Evolutionary conservation across 2,888 invertebrate genomes (phyloP).

Genomic region (Zhengitettix transpicula): DNA sequence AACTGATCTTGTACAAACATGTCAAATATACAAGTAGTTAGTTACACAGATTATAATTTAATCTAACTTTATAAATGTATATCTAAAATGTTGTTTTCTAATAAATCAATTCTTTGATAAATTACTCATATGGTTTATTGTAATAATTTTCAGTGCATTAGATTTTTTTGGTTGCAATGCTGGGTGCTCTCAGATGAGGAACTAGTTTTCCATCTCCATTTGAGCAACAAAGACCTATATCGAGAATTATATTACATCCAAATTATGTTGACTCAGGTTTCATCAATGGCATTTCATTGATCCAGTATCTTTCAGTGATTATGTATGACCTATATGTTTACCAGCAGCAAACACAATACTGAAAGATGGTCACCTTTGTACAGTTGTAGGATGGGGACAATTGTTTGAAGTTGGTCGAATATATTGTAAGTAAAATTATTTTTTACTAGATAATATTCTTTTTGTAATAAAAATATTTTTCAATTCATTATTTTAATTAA

Average conservation of each 20-base stretch:
- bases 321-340: slow-evolving; percentile 44
- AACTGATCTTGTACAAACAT: too few species aligned
- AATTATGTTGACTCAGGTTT: slow-evolving; percentile 59
- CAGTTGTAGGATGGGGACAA: slow-evolving; percentile 70
- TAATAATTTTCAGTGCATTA: slow-evolving; percentile 35
- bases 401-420: slow-evolving; percentile 60
- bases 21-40: too few species aligned
- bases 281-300: slow-evolving; percentile 59
- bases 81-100: too few species aligned
- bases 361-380: slow-evolving; percentile 49
- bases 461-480: background rate
- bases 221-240: slow-evolving; percentile 50
- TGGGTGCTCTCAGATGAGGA: slow-evolving; percentile 55
- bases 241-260: slow-evolving; percentile 51
- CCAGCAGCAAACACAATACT: slow-evolving; percentile 42
- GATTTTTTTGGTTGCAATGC: slow-evolving; percentile 62
- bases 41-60: too few species aligned
- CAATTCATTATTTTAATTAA: background rate
- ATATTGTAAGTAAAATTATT: slow-evolving; percentile 49
- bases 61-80: too few species aligned
- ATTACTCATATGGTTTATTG: too few species aligned
- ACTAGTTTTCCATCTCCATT: slow-evolving; percentile 57
- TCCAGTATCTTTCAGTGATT: slow-evolving; percentile 41
- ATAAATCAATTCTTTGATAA: too few species aligned
- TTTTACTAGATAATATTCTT: background rate